phyloP scores from a whole-genome alignment of 2,113 vertebrate species.

The Erpornis zantholeuca region DNA sequence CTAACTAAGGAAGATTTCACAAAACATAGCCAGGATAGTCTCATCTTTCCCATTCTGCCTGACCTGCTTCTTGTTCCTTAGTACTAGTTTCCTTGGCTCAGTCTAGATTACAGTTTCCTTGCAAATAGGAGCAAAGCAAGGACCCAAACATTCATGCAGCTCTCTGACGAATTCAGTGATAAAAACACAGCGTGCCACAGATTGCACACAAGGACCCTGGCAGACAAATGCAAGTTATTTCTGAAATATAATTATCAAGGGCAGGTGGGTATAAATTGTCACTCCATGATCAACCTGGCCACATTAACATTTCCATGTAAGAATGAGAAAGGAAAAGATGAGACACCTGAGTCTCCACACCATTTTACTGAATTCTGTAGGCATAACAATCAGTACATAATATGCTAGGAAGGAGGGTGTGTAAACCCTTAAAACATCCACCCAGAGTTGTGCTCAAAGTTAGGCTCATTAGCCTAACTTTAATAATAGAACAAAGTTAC shows the following conservation, averaged over 20 bases:
- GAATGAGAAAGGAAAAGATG: neutral
- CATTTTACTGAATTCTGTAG: neutral
- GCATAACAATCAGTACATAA: neutral
- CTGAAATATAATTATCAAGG: neutral
- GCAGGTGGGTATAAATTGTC: neutral
- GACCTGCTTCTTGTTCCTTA: neutral
- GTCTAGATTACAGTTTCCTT: neutral
- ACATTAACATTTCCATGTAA: neutral
- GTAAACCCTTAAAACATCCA: neutral
- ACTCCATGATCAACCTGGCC: accelerated
- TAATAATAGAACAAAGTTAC: neutral
- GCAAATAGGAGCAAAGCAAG: neutral
- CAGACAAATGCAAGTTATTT: neutral
- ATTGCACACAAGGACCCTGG: neutral
- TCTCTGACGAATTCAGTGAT: neutral
- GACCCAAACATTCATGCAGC: neutral
- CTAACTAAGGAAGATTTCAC: neutral
- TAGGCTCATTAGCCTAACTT: neutral
- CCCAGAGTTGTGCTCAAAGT: neutral
- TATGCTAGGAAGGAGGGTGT: neutral
- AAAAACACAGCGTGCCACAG: neutral
- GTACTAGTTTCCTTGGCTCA: neutral
- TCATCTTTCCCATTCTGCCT: neutral
- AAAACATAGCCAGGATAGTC: neutral
- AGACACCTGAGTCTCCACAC: neutral